Base-by-base conservation (phyloP, 2,888 invertebrate species). In the Sussaba pulchella region DNA sequence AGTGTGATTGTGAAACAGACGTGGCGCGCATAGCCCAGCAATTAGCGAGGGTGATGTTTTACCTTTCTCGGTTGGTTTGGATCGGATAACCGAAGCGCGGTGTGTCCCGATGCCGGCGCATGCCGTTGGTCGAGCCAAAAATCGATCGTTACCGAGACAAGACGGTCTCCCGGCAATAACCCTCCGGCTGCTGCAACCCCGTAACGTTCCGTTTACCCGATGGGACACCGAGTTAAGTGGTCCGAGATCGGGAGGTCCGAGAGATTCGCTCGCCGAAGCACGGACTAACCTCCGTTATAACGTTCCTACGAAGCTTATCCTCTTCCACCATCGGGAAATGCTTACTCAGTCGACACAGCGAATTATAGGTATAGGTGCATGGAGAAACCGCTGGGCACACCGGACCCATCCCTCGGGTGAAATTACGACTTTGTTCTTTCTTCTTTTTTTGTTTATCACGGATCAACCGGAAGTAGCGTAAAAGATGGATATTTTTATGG, bases 261-360 rank as follows among this genome's bases (percentile, higher is more conserved):
- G 82, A 73, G 81, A 74, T 85, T 82, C 84, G 82, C 70, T 78
- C 83, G 76, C 78, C 78, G 70, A 83, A 77, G 77, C 73, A 63
- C 78, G 66, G 73, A 72, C 63, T 12, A 64, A 66, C 70, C 74
- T 52, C 45, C 67, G 52, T 67, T 67, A 43, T 31, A 59, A 52
- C 14, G 19, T 77, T 74, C 80, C 78, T 61, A 50, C 79, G 77
- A 81, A 74, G 72, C 76, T 80, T 76, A 76, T 80, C 80, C 76
- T 54, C 39, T 76, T 69, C 67, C 75, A 63, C 67, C 80, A 76
- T 80, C 72, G 76, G 86, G 83, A 89, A 88, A 87, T 87, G 88
- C 87, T 89, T 87, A 86, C 86, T 89, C 88, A 88, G 89, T 84
- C 84, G 84, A 85, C 85, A 82, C 78, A 84, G 85, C 84, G 84